A percentile compares a stretch with the other conserved stretches of the same genome.
phyloP scores from a whole-genome alignment of 2,797 vertebrate species.

The Alca torda region DNA sequence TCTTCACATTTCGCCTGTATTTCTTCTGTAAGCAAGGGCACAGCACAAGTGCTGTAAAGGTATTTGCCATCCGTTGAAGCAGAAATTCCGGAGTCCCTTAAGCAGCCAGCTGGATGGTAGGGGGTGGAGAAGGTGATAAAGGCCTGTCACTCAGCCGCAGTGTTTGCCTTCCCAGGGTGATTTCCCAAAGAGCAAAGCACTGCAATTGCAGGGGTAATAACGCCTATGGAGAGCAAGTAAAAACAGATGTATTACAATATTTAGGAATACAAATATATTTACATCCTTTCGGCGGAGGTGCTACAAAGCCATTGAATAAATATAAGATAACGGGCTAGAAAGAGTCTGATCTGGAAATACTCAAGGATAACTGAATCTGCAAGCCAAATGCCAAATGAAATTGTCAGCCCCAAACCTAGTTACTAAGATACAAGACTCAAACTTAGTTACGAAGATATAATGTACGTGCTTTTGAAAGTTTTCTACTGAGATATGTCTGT shows the following conservation, averaged over 20 bases:
- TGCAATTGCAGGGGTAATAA: background rate
- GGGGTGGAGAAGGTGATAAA: constrained; percentile 14
- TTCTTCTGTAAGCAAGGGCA: background rate
- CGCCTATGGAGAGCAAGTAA: background rate
- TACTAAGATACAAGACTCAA: background rate
- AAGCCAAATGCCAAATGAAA: background rate
- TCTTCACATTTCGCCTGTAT: background rate
- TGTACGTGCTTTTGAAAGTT: background rate
- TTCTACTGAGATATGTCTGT: background rate
- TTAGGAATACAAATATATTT: constrained; percentile 34
- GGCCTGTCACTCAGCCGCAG: background rate
- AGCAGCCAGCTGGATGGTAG: background rate
- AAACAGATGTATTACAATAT: background rate
- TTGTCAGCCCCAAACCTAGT: background rate
- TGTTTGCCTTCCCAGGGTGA: background rate
- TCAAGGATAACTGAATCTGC: background rate
- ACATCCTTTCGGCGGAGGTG: background rate
- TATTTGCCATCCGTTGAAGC: constrained; percentile 2
- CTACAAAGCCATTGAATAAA: constrained; percentile 1
- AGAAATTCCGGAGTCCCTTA: constrained; percentile 22
- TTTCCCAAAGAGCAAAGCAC: background rate
- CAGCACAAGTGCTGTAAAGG: background rate
- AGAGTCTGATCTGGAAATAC: background rate
- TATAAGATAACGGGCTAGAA: background rate
- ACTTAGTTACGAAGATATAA: background rate